Conservation (phyloP, 2,797 vertebrate genomes). For the Botia almorhae region DNA sequence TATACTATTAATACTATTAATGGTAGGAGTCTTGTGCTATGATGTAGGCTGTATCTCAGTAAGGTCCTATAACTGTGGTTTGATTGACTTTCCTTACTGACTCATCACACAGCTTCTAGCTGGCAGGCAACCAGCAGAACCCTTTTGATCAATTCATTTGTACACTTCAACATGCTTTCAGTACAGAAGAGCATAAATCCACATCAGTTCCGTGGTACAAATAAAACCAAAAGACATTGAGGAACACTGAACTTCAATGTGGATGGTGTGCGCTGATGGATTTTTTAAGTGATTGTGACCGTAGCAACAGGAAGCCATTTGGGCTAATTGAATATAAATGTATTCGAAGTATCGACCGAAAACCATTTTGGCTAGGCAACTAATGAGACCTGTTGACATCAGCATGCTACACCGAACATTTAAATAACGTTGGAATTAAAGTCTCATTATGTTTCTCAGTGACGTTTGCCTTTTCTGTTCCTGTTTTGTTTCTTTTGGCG, state of each 20-base stretch:
- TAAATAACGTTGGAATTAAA: neutral
- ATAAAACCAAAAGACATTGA: constrained; percentile 22
- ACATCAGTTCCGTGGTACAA: constrained; percentile 33
- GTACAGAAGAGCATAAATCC: constrained; percentile 14
- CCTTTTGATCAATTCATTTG: constrained; percentile 30
- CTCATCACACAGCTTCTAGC: constrained; percentile 18
- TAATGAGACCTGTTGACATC: neutral
- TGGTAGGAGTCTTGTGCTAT: neutral
- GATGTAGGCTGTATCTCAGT: neutral
- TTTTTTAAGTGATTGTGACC: constrained; percentile 43
- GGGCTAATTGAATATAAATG: constrained; percentile 39
- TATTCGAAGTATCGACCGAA: constrained; percentile 36
- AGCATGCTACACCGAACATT: neutral
- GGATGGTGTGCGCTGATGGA: constrained; percentile 35
- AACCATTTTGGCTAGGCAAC: constrained; percentile 14
- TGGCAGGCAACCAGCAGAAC: constrained; percentile 39
- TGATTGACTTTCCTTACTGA: neutral
- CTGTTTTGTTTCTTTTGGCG: neutral
- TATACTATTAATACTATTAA: neutral
- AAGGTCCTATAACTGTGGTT: neutral
- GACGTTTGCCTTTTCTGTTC: neutral
- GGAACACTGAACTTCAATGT: neutral
- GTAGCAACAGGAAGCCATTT: constrained; percentile 45
- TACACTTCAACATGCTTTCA: constrained; percentile 36
- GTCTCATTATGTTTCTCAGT: neutral